Base-by-base conservation (phyloP, 2,888 invertebrate genomes). In the Pelosia muscerda region DNA sequence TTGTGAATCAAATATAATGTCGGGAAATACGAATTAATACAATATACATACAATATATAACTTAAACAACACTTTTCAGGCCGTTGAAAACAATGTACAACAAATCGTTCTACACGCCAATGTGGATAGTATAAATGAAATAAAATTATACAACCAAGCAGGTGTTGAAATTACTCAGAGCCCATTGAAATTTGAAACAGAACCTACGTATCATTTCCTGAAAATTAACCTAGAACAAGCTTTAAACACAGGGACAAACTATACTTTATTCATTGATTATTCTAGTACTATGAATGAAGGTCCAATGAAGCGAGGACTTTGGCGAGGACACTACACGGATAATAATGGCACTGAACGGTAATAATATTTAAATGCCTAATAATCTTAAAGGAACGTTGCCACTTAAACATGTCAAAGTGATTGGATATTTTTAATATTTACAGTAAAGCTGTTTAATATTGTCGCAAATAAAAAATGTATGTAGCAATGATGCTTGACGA, bases 41-140 rank as follows among this genome's bases (percentile, higher is more conserved):
- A n/a, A n/a, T n/a, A n/a, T n/a, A n/a, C n/a, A n/a, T n/a, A n/a
- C n/a, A n/a, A n/a, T n/a, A n/a, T n/a, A n/a, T n/a, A n/a, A n/a
- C n/a, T n/a, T n/a, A n/a, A n/a, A n/a, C n/a, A n/a, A n/a, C 38
- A 53, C 59, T 57, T 84, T 95, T 25, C 73, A 90, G 84, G 89
- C 95, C 0, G 79, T 65, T 0, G 86, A 87, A 78, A 76, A 77
- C n/a, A 83, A 87, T 55, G 92, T 95, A 0, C 86, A 69, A 0
- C 79, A 88, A 75, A 89, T 96, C 6, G 89, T 93, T 0, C 81
- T 96, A 2, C 96, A 96, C 69, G 86, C 95, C 0, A 95, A 95
- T 66, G 91, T 95, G 1, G 87, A 92, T 77, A 69, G 76, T n/a
- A 81, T 95, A 31, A 85, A 84, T 15, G 66, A 62, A 26, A 56